Evolutionary conservation across 2,797 vertebrate genomes (phyloP), one percentile per base, ranked within the genome.

Genomic region (Sebastolobus alascanus): DNA sequence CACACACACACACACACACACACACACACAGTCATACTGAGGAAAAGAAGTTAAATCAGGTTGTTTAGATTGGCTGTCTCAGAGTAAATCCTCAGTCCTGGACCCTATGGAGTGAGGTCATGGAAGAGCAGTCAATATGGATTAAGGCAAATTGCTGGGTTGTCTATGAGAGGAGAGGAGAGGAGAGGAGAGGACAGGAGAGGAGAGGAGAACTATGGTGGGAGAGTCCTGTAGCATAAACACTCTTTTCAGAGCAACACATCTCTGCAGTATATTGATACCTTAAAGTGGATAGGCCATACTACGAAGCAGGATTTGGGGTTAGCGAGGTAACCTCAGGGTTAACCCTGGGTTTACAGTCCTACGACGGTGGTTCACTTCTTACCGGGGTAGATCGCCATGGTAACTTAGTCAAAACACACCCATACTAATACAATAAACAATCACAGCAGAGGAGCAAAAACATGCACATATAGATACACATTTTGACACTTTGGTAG

Each of bases 61-160:
- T 92, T 95, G 95, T 96, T 96, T 95, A 94, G 93, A 94, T 95
- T 94, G 94, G 92, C 90, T 94, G 94, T 94, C 92, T 94, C 84
- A 35, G 85, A 91, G 90, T 94, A 95, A 95, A 95, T 95, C 93
- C 91, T 93, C 83, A 65, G 82, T 79, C 78, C 87, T 85, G 91
- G 92, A 89, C 90, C 91, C 86, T 88, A 79, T 88, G 84, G 91
- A 92, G 91, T 95, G 94, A 96, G 93, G 93, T 96, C 95, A 95
- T 90, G 77, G 91, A 93, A 89, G 90, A 94, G 90, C 91, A 95
- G 94, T 96, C 95, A 91, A 95, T 96, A 93, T 89, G 93, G 94
- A 96, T 96, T 95, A 95, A 93, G 89, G 87, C 86, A 95, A 95
- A 96, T 95, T 90, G 93, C 90, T 89, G 79, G 87, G 80, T 92